Base-by-base conservation (phyloP, 2,888 invertebrate genomes). In the Danaus chrysippus region DNA sequence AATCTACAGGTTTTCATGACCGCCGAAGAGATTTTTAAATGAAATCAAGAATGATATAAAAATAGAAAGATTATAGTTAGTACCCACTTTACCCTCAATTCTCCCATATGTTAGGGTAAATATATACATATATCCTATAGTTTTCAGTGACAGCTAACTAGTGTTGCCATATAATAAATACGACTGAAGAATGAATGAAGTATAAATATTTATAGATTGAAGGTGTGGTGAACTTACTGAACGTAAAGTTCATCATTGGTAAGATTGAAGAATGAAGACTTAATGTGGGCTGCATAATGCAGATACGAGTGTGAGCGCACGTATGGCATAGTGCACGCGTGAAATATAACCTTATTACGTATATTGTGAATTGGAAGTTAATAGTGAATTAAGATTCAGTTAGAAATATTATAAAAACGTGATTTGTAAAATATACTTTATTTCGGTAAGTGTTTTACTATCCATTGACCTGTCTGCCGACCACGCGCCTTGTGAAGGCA, bases 301-400 rank as follows among this genome's bases (percentile, higher is more conserved):
- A 17, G 55, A 58, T 44, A 55, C 43, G 46, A 64, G 42, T 54
- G 65, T 49, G 52, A 64, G 59, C 54, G 66, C 62, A 59, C 66
- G 66, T 56, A 58, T 62, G 54, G 43, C 52, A 53, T 13, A 41
- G 53, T 63, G 64, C 65, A 67, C 68, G 67, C 67, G 68, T 64
- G 59, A 59, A 58, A 54, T 42, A 58, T 64, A 65, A 61, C 58
- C 61, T 64, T 60, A 34, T 56, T 49, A n/a, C 54, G 43, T 62
- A 42, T 54, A 56, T 42, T 59, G 59, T 53, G 49, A 42, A 49
- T 15, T 62, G 23, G 15, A 19, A 34, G 44, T 62, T 61, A 52
- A 61, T 60, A 58, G 57, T 62, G 53, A 66, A 57, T 44, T 44
- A 62, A 58, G n/a, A 19, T 19, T 61, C 46, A 23, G 13, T 44